Evolutionary conservation across 1,140 invertebrate genomes (phyloP).

Genomic region (Drosophila oshimai): DNA sequence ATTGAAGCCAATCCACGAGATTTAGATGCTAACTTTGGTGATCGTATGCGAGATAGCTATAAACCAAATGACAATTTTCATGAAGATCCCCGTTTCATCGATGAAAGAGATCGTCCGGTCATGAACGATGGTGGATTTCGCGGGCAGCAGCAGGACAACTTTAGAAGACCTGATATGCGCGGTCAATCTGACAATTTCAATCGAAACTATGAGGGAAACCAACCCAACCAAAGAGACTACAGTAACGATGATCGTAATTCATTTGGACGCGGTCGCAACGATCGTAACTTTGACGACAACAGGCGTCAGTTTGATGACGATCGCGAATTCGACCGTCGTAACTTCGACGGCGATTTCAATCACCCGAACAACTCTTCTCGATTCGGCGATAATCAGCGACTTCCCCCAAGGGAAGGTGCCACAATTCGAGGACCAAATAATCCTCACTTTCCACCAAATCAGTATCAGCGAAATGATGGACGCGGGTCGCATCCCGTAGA

Average conservation of each 20-base stretch:
- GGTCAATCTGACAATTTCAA: background rate
- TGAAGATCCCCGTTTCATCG: background rate
- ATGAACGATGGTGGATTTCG: background rate
- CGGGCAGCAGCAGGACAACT: background rate
- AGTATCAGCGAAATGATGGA: background rate
- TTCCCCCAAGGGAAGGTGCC: background rate
- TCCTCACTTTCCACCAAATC: background rate
- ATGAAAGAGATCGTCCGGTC: background rate
- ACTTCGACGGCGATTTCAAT: slow-evolving; percentile 13
- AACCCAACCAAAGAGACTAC: background rate
- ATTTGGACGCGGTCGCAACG: background rate
- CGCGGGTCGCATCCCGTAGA: background rate
- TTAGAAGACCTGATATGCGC: background rate
- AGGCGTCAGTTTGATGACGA: slow-evolving; percentile 1
- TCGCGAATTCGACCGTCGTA: background rate
- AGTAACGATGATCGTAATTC: slow-evolving; percentile 1
- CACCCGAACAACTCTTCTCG: background rate
- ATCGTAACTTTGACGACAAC: background rate
- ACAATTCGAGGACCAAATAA: background rate
- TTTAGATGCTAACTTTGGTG: no score
- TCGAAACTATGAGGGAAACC: background rate
- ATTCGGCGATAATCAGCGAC: background rate
- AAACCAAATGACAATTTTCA: background rate
- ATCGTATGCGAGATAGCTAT: background rate
- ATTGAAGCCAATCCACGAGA: background rate